phyloP scores from a whole-genome alignment of 2,797 vertebrate genomes.

The Mycteria americana region DNA sequence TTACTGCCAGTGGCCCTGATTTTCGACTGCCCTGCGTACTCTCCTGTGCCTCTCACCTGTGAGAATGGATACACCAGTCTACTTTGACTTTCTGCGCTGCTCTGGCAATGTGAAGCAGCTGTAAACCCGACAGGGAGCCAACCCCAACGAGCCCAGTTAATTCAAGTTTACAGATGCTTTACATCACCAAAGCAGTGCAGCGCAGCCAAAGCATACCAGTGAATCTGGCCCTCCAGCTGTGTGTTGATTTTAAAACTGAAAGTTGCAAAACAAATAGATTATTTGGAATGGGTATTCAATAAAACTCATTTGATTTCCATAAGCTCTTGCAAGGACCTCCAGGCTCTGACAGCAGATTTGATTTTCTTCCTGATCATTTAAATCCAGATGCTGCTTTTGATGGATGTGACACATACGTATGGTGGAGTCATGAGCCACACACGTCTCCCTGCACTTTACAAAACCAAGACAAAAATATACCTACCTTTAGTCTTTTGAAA shows the following conservation, averaged over 20 bases:
- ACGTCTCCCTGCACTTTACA: background rate
- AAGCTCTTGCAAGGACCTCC: background rate
- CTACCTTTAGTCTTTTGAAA: background rate
- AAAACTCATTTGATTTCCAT: background rate
- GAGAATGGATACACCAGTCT: background rate
- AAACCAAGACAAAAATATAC: background rate
- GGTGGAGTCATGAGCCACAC: background rate
- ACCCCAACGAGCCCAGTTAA: background rate
- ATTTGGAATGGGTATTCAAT: background rate
- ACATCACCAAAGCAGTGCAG: background rate
- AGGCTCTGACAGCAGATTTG: background rate
- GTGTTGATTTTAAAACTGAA: background rate
- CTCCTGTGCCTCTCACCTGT: background rate
- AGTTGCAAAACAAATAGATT: conserved; percentile 1
- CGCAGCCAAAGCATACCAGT: background rate
- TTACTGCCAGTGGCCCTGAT: background rate
- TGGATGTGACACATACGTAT: background rate
- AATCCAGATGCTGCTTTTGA: background rate
- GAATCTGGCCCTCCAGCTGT: background rate
- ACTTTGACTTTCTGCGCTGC: background rate
- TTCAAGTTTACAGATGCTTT: conserved; percentile 23
- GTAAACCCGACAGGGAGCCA: background rate
- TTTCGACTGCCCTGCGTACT: background rate
- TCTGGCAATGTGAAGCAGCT: background rate
- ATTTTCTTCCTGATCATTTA: conserved; percentile 17